phyloP scores from a whole-genome alignment of 2,113 vertebrate species.

The Nothoprocta perdicaria region DNA sequence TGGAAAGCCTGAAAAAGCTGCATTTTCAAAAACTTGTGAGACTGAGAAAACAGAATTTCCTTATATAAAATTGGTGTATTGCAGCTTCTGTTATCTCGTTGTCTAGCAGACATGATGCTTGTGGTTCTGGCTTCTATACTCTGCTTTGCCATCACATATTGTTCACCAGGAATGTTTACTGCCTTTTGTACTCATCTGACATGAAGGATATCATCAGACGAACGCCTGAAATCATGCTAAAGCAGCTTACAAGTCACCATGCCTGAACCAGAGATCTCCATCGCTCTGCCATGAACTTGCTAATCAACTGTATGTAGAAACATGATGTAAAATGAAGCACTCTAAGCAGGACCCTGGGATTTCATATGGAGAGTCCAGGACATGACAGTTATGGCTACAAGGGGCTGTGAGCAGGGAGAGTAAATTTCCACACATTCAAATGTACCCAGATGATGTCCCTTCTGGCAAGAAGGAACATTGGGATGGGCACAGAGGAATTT shows the following conservation, averaged over 20 bases:
- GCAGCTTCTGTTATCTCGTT: conserved; percentile 28
- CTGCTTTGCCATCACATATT: not conserved
- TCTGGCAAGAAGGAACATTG: not conserved
- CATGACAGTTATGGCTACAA: not conserved
- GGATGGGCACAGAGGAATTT: not conserved
- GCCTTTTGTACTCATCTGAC: not conserved
- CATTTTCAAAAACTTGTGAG: conserved; percentile 45
- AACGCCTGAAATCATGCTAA: not conserved
- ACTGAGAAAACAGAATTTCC: conserved; percentile 10
- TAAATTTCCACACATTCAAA: not conserved
- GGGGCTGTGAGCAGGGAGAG: not conserved
- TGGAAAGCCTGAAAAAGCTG: conserved; percentile 24
- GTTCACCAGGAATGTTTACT: not conserved
- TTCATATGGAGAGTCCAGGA: not conserved
- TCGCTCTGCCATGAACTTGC: not conserved
- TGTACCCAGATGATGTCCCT: rapidly evolving
- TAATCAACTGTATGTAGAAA: not conserved
- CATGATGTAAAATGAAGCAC: not conserved
- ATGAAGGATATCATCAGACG: not conserved
- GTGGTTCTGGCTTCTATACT: not conserved
- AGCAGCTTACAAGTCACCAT: rapidly evolving
- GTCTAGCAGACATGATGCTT: not conserved
- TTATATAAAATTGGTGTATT: conserved; percentile 3
- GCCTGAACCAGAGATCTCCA: not conserved
- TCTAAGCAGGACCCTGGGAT: not conserved